Evolutionary conservation across 2,888 invertebrate species (phyloP).

Genomic region (Merodon equestris): DNA sequence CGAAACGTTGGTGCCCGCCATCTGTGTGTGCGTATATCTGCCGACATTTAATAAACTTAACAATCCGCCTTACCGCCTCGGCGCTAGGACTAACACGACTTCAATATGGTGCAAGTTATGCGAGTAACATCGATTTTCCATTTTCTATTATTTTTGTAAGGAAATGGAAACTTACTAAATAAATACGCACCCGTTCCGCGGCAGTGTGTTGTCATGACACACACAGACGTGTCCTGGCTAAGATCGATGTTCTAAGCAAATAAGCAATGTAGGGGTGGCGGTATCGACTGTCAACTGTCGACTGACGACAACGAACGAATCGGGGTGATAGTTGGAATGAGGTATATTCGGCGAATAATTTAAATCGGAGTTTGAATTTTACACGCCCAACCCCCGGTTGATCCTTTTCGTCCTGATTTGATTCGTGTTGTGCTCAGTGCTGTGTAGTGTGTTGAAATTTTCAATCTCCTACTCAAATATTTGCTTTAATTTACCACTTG

Average conservation of each 20-base stretch:
- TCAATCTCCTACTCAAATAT: conserved; percentile 45
- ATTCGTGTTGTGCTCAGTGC: too few relatives aligned
- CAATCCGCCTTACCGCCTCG: not conserved
- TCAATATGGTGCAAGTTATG: conserved; percentile 49
- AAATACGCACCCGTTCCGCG: conserved; percentile 6
- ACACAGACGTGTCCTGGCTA: not conserved
- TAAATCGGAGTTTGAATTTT: conserved; percentile 36
- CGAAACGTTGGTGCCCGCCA: conserved; percentile 13
- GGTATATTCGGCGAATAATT: conserved; percentile 31
- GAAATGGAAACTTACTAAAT: conserved; percentile 27
- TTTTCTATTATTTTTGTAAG: conserved; percentile 39
- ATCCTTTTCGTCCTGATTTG: not conserved
- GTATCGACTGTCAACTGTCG: not conserved
- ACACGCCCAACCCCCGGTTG: not conserved
- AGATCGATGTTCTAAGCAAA: conserved; percentile 42
- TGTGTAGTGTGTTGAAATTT: conserved; percentile 1
- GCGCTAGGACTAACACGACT: not conserved
- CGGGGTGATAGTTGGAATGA: conserved; percentile 8
- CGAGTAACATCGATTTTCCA: conserved; percentile 52
- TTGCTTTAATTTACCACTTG: conserved; percentile 57
- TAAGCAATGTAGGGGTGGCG: conserved; percentile 18
- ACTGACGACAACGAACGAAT: conserved; percentile 1
- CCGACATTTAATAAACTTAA: conserved; percentile 30
- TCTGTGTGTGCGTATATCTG: too few relatives aligned
- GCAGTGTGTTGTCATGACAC: not conserved